Conservation (phyloP, 1,140 invertebrate species). For the Bombus superbus region DNA sequence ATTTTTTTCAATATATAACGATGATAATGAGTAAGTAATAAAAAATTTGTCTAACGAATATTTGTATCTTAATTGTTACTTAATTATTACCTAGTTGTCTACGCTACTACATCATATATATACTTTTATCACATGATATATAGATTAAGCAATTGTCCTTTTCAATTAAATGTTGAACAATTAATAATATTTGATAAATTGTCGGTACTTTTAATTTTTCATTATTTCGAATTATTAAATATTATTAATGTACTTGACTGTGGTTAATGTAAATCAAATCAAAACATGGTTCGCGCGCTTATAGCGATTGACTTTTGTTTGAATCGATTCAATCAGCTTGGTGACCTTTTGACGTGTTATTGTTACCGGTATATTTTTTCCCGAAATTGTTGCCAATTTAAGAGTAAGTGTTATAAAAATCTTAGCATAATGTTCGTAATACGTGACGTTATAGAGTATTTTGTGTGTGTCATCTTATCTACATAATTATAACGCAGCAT, state of each 20-base stretch:
- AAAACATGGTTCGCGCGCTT: not conserved
- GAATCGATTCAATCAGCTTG: too few species aligned
- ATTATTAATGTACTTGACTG: not conserved
- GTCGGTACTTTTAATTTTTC: not conserved
- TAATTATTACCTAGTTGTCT: not conserved
- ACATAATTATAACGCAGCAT: not conserved
- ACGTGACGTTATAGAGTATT: too few species aligned
- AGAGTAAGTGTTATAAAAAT: not conserved
- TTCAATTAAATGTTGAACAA: not conserved
- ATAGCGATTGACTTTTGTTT: not conserved
- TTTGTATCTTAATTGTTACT: not conserved
- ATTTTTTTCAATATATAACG: not conserved
- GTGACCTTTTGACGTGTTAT: not conserved
- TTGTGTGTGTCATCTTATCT: not conserved
- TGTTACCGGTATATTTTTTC: not conserved
- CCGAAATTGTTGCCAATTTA: not conserved
- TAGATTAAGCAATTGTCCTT: too few species aligned
- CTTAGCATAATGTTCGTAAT: not conserved
- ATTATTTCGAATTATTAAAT: not conserved
- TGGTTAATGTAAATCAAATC: not conserved
- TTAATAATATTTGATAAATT: not conserved
- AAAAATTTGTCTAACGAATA: not conserved
- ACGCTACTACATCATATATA: not conserved
- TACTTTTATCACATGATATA: not conserved
- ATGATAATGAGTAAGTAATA: not conserved